Conservation (phyloP, 2,888 invertebrate genomes). For the Heliconius ismenius region DNA sequence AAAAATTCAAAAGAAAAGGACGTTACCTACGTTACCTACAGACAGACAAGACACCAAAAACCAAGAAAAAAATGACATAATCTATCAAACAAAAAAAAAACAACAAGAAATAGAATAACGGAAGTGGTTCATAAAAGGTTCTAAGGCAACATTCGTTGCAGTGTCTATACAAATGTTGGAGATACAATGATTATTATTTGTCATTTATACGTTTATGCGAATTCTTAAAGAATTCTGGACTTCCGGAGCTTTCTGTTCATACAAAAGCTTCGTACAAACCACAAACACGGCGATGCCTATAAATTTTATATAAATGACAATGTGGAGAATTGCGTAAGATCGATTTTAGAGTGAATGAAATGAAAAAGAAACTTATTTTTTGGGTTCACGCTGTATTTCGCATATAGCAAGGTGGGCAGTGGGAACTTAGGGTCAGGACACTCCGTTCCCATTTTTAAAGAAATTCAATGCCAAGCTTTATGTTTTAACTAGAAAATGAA, state of each 20-base stretch:
- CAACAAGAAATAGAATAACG: constrained; percentile 11
- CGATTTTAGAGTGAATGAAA: background rate
- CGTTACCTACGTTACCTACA: background rate
- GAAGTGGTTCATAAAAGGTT: constrained; percentile 8
- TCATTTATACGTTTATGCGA: constrained; percentile 68
- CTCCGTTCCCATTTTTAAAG: too few species aligned
- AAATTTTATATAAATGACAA: constrained; percentile 21
- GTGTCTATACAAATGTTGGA: constrained; percentile 30
- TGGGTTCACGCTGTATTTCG: too few species aligned
- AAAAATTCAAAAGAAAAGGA: background rate
- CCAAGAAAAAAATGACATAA: constrained; percentile 1
- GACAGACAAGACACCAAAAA: constrained; percentile 1
- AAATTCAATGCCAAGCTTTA: too few species aligned
- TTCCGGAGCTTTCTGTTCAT: constrained; percentile 64
- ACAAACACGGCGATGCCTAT: constrained; percentile 52
- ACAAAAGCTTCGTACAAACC: constrained; percentile 58
- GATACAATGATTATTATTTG: constrained; percentile 70
- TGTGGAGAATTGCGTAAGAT: background rate
- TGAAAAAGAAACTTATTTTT: too few species aligned
- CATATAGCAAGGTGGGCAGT: too few species aligned
- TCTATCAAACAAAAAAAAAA: constrained; percentile 19
- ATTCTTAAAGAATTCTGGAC: constrained; percentile 58
- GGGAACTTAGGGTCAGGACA: too few species aligned
- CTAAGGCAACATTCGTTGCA: constrained; percentile 10
- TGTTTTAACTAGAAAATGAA: too few species aligned